A percentile compares a stretch with the other conserved stretches of the same genome.
phyloP scores from a whole-genome alignment of 2,888 invertebrate species.

The Thalpophila matura region DNA sequence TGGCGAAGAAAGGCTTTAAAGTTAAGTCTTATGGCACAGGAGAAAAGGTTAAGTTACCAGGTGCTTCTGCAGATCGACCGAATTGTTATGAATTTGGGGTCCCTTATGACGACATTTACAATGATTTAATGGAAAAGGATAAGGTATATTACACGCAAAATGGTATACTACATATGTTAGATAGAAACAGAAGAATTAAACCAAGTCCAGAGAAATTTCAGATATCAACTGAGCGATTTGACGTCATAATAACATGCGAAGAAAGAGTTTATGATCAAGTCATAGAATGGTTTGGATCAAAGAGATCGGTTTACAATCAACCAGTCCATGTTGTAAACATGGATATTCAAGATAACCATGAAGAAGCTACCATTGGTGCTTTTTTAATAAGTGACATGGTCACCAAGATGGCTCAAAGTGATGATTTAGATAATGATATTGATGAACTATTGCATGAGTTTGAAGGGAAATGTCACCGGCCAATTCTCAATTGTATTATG shows the following conservation, averaged over 20 bases:
- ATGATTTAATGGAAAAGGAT: conserved; percentile 97
- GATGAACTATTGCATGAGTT: conserved; percentile 98
- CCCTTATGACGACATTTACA: conserved; percentile 98
- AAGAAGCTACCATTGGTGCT: conserved; percentile 99
- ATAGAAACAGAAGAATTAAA: conserved; percentile 99
- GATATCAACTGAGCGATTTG: conserved; percentile 96
- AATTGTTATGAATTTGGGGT: conserved; percentile 99
- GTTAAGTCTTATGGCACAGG: conserved; percentile 98
- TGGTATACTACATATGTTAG: conserved; percentile 99
- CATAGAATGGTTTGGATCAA: conserved; percentile 96
- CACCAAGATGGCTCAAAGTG: conserved; percentile 96
- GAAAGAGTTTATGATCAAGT: conserved; percentile 99
- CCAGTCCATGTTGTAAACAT: conserved; percentile 99
- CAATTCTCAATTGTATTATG: conserved; percentile 97
- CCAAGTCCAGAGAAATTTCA: conserved; percentile 98
- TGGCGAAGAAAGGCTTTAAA: conserved; percentile 98
- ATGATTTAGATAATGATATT: conserved; percentile 99
- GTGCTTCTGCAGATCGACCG: conserved; percentile 97
- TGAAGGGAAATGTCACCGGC: conserved; percentile 96
- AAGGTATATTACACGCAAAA: conserved; percentile 99
- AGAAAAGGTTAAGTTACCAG: conserved; percentile 99
- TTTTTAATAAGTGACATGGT: conserved; percentile 99
- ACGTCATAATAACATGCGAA: conserved; percentile 99
- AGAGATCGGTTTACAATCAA: conserved; percentile 95
- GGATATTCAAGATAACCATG: conserved; percentile 99